Conservation (phyloP, 2,113 vertebrate genomes). For the Cyprinodon brontotheroides region DNA sequence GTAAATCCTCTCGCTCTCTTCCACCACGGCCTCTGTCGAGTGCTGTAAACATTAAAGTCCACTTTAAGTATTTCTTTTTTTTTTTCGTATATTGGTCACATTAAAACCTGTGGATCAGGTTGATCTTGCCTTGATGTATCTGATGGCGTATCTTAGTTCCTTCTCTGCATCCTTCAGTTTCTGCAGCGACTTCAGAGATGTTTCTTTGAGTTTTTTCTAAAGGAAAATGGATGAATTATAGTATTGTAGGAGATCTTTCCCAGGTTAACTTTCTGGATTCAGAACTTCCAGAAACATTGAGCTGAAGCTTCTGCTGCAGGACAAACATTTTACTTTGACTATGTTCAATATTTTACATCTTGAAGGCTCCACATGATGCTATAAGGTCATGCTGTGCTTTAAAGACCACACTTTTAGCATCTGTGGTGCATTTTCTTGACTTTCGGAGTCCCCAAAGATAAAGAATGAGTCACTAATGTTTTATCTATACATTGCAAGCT, state of each 20-base stretch:
- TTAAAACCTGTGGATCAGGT: not conserved
- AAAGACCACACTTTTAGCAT: not conserved
- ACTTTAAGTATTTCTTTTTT: not conserved
- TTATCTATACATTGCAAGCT: not conserved
- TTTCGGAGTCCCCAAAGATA: not conserved
- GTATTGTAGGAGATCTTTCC: not conserved
- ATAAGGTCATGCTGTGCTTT: not conserved
- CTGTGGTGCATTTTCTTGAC: not conserved
- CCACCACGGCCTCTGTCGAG: conserved; percentile 71
- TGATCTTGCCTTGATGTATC: conserved; percentile 73
- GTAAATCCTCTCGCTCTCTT: conserved; percentile 79
- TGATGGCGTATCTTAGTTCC: conserved; percentile 72
- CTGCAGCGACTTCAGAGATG: conserved; percentile 69
- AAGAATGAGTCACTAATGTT: not conserved
- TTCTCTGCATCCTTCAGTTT: conserved; percentile 73
- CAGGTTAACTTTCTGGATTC: conserved; percentile 12
- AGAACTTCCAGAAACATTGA: not conserved
- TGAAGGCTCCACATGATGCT: not conserved
- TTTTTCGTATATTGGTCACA: not conserved
- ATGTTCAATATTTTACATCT: conserved; percentile 33
- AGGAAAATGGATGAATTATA: conserved; percentile 34
- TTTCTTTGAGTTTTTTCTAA: conserved; percentile 75
- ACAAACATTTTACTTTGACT: conserved; percentile 1
- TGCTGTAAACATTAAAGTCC: conserved; percentile 51
- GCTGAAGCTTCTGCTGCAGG: conserved; percentile 6